Percentiles rank a stretch among this genome's conserved stretches.
Evolutionary conservation across 1,140 invertebrate species (phyloP).

Genomic region (Pantala flavescens): DNA sequence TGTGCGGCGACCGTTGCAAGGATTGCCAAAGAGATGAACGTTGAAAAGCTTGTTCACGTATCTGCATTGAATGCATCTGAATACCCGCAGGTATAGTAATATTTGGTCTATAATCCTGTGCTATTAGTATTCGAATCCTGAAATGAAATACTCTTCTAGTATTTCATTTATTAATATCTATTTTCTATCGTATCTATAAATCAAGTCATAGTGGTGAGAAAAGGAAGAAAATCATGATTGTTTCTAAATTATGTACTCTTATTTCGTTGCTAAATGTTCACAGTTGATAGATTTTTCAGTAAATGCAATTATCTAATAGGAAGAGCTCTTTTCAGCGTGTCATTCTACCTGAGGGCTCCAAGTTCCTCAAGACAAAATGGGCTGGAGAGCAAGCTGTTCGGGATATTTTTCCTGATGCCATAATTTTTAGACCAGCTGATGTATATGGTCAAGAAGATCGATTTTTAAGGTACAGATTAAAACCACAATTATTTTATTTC

Average conservation of each 20-base stretch:
- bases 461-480: constrained; percentile 56
- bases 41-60: constrained; percentile 76
- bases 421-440: constrained; percentile 81
- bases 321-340: constrained; percentile 30
- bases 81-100: constrained; percentile 45
- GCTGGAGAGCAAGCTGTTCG: constrained; percentile 75
- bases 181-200: neutral
- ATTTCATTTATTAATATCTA: constrained; percentile 18
- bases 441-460: constrained; percentile 83
- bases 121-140: too few species aligned
- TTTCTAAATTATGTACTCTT: too few species aligned
- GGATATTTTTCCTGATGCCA: constrained; percentile 92
- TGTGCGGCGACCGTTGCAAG: constrained; percentile 64
- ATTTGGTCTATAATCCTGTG: too few species aligned
- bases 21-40: constrained; percentile 60
- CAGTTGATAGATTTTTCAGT: too few species aligned
- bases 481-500: neutral
- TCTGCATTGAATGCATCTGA: constrained; percentile 62
- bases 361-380: constrained; percentile 62
- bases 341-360: constrained; percentile 50
- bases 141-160: too few species aligned
- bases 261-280: too few species aligned
- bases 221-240: too few species aligned
- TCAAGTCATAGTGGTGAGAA: too few species aligned
- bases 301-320: too few species aligned